phyloP scores from a whole-genome alignment of 35 echinoderm and acorn worm genomes.

The Ptychodera flava region DNA sequence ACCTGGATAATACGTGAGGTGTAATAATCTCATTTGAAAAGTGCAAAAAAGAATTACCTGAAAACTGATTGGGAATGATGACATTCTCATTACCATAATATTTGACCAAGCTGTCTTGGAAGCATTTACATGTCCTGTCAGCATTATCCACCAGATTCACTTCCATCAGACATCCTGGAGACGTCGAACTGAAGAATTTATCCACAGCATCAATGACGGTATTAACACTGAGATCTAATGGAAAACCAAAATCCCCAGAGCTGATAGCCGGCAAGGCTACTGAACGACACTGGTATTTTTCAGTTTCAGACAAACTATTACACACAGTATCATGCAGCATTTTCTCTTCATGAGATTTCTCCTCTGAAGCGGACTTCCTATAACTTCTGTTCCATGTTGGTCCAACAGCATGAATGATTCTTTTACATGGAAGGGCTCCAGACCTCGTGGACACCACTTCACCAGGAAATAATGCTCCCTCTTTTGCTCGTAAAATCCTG shows the following conservation, averaged over 20 bases:
- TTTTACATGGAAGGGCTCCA: constrained; percentile 25
- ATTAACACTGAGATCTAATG: constrained; percentile 20
- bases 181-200: constrained; percentile 1
- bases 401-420: constrained; percentile 46
- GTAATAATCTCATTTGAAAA: too few relatives aligned
- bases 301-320: not conserved
- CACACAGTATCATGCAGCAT: constrained; percentile 5
- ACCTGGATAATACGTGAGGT: too few relatives aligned
- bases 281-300: not conserved
- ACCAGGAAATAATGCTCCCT: constrained; percentile 25
- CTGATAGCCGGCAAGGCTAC: constrained; percentile 44
- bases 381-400: constrained; percentile 23
- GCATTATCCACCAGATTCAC: not conserved
- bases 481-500: constrained; percentile 11
- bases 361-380: not conserved
- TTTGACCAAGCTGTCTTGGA: not conserved
- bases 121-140: not conserved
- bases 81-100: not conserved
- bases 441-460: constrained; percentile 17
- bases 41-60: too few relatives aligned
- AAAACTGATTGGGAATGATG: too few relatives aligned
- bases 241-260: constrained; percentile 33
- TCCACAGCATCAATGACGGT: constrained; percentile 11
- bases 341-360: not conserved
- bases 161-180: not conserved